phyloP scores from a whole-genome alignment of 1,140 invertebrate genomes.

The Neelides sp. region DNA sequence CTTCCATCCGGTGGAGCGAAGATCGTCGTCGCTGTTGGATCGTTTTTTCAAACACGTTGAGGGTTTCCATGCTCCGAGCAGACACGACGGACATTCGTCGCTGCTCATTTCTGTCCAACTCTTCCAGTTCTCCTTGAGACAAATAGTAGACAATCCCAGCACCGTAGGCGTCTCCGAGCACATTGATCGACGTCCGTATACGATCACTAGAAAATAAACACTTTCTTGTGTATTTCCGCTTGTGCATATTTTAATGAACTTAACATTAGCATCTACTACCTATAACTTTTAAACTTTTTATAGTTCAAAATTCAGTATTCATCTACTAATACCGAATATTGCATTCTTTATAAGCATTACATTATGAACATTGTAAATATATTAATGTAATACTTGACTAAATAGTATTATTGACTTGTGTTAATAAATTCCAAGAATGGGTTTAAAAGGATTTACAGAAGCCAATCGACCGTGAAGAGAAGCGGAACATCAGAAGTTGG shows the following conservation, averaged over 20 bases:
- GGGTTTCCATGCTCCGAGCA: neutral
- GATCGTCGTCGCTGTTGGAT: neutral
- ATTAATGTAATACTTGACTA: neutral
- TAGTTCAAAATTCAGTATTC: neutral
- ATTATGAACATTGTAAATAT: neutral
- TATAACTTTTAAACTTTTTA: neutral
- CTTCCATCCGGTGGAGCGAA: neutral
- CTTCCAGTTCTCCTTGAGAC: neutral
- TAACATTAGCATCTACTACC: neutral
- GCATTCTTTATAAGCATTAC: neutral
- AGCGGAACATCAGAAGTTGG: constrained; percentile 48
- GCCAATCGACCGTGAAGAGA: constrained; percentile 52
- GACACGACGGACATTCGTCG: neutral
- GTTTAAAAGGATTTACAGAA: constrained; percentile 45
- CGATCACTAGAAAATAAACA: constrained; percentile 6
- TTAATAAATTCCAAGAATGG: neutral
- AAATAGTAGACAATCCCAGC: neutral
- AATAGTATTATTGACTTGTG: neutral
- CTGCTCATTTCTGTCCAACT: neutral
- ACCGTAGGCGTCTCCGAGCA: constrained; percentile 9
- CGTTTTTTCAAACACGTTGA: neutral
- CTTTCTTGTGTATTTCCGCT: neutral
- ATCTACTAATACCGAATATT: neutral
- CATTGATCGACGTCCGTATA: constrained; percentile 16
- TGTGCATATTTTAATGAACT: neutral